phyloP scores from a whole-genome alignment of 2,797 vertebrate genomes.

The Lepilemur ruficaudatus region DNA sequence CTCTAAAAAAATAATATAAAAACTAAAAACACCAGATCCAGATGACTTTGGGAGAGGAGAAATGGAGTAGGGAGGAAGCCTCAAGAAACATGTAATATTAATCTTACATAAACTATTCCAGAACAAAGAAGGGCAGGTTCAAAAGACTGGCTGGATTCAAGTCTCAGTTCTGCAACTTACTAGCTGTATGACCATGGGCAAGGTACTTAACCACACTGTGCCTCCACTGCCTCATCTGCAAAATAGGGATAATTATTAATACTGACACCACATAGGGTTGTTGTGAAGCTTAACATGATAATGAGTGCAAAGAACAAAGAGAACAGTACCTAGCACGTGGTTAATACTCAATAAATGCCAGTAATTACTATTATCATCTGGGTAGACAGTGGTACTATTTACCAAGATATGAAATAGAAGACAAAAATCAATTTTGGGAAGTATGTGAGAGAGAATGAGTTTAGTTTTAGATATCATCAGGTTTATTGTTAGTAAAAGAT shows the following conservation, averaged over 20 bases:
- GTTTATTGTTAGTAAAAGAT: neutral
- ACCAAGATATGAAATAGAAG: neutral
- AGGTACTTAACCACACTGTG: neutral
- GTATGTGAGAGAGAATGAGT: neutral
- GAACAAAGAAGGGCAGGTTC: neutral
- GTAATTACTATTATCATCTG: neutral
- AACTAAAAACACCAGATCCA: neutral
- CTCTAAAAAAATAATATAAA: neutral
- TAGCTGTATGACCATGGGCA: neutral
- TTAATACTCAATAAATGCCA: neutral
- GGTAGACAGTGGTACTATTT: neutral
- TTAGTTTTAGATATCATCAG: neutral
- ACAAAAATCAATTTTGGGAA: neutral
- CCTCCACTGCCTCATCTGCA: neutral
- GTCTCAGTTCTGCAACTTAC: neutral
- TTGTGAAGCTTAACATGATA: neutral
- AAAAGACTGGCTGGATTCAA: neutral
- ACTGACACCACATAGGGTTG: neutral
- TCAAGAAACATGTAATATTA: neutral
- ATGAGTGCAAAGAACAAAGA: neutral
- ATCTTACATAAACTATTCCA: neutral
- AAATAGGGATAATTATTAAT: neutral
- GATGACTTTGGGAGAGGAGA: neutral
- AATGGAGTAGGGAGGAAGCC: neutral
- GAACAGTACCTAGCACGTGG: neutral